These are phyloP conservation scores for Endotricha flammealis DNA, from an alignment of 2,888 invertebrate genomes.

Conservation along the genomic window DNA sequence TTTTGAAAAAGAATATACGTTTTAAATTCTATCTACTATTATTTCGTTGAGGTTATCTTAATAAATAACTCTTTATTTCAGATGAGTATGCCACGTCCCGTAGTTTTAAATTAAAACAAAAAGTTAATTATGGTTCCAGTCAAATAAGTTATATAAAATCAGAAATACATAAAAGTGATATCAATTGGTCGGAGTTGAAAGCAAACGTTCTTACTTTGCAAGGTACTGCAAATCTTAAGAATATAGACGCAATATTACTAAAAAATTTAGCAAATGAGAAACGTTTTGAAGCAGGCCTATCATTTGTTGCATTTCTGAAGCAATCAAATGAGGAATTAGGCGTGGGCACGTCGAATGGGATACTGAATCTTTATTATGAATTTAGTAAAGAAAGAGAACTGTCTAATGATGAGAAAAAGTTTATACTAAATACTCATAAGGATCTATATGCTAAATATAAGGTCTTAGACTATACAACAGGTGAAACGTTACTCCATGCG, in stretches of 20 bases:
- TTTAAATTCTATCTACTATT: no score
- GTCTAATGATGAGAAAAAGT: constrained; percentile 61
- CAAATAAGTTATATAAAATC: constrained; percentile 51
- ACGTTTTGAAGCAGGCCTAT: constrained; percentile 70
- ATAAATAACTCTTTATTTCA: constrained; percentile 25
- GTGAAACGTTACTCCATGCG: constrained; percentile 79
- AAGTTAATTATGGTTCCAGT: constrained; percentile 21
- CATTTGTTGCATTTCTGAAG: constrained; percentile 78
- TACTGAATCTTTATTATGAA: constrained; percentile 74
- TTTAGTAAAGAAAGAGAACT: constrained; percentile 41
- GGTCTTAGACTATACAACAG: constrained; percentile 78
- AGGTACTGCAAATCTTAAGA: constrained; percentile 60
- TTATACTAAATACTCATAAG: constrained; percentile 74
- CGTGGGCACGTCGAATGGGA: constrained; percentile 77
- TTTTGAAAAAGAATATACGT: no score
- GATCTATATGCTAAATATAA: constrained; percentile 71
- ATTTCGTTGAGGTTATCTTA: no score
- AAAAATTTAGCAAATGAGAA: constrained; percentile 62
- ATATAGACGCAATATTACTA: constrained; percentile 80
- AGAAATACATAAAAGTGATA: constrained; percentile 27
- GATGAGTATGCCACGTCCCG: constrained; percentile 23
- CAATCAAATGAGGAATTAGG: constrained; percentile 66
- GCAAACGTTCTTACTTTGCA: constrained; percentile 48
- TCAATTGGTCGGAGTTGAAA: constrained; percentile 63
- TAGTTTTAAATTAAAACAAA: constrained; percentile 14